These are phyloP conservation scores for Arremon aurantiirostris DNA, from an alignment of 2,797 vertebrate species.

Conservation along the genomic window DNA sequence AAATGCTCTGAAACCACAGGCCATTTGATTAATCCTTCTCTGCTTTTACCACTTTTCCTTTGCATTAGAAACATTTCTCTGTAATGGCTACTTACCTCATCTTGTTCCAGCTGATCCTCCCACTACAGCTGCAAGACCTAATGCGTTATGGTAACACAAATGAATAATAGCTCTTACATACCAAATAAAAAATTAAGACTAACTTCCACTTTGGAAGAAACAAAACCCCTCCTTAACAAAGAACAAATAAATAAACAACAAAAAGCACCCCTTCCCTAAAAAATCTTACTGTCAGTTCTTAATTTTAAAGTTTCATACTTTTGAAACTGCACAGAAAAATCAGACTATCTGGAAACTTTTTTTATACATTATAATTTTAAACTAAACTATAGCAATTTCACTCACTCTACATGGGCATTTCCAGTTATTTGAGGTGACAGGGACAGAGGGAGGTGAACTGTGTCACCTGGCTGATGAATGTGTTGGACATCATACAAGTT, in stretches of 20 bases:
- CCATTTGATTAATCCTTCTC: not conserved
- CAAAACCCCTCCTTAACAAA: not conserved
- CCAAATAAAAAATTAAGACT: not conserved
- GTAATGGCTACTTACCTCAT: not conserved
- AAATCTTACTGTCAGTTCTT: not conserved
- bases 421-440: not conserved
- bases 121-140: not conserved
- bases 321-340: not conserved
- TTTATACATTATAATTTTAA: not conserved
- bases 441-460: not conserved
- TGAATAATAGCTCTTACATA: not conserved
- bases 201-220: not conserved
- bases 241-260: not conserved
- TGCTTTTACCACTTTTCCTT: not conserved
- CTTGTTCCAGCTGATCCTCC: not conserved
- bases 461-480: not conserved
- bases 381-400: not conserved
- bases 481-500: not conserved
- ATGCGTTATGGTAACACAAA: not conserved
- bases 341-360: not conserved
- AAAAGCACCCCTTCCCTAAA: accelerated
- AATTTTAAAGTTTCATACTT: not conserved
- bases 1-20: not conserved
- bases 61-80: not conserved
- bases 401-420: not conserved